phyloP scores from a whole-genome alignment of 2,797 vertebrate species.

The Philypnodon macrostomus region DNA sequence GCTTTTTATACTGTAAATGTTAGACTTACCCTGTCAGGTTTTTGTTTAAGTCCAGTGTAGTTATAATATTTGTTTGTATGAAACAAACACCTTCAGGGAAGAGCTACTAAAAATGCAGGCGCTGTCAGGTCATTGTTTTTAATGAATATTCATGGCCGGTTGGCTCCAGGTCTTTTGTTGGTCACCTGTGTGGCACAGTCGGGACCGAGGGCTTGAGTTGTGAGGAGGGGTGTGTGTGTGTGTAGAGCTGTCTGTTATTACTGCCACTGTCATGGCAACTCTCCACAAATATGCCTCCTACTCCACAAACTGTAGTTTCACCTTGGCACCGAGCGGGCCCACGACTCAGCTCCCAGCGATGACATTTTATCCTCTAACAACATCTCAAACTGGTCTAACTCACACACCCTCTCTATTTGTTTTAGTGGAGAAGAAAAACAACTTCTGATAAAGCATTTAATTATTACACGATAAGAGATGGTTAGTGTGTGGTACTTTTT shows the following conservation, averaged over 20 bases:
- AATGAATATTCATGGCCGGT: constrained; percentile 71
- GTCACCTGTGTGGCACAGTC: constrained; percentile 56
- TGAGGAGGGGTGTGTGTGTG: constrained; percentile 31
- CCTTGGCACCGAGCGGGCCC: constrained; percentile 22
- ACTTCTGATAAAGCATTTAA: not conserved
- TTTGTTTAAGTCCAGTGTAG: not conserved
- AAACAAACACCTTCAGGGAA: constrained; percentile 21
- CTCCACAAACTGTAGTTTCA: constrained; percentile 15
- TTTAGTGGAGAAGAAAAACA: constrained; percentile 8
- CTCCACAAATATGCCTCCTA: constrained; percentile 45
- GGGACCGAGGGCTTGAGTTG: constrained; percentile 52
- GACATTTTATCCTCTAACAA: constrained; percentile 28
- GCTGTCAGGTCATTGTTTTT: constrained; percentile 32
- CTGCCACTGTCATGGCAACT: constrained; percentile 20
- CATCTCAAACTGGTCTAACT: constrained; percentile 16
- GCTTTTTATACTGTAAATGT: no score
- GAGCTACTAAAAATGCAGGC: constrained; percentile 44
- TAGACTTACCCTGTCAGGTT: no score
- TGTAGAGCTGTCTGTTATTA: constrained; percentile 52
- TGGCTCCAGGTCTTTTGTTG: constrained; percentile 54
- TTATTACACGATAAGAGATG: not conserved
- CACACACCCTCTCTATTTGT: not conserved
- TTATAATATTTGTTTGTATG: constrained; percentile 3
- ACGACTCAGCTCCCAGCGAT: constrained; percentile 14
- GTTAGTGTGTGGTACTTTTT: not conserved